Base-by-base conservation (phyloP, 2,797 vertebrate genomes). In the Galaxias olidus region DNA sequence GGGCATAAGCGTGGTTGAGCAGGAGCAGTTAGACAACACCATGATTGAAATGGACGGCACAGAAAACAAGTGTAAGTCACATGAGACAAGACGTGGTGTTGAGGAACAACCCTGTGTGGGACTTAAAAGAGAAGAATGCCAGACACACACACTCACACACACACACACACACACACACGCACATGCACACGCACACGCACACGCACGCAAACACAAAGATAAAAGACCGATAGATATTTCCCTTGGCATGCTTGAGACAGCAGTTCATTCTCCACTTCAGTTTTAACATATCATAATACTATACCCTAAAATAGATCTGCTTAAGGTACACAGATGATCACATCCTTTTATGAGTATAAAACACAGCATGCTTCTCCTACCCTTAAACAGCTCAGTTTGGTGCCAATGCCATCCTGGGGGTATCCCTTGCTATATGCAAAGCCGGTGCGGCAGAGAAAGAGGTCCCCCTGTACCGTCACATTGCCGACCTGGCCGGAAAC, bases 41-140 rank as follows among this genome's bases (percentile, higher is more conserved):
- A 97, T 98, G 97, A 91, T 98, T 1, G 93, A 96, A 69, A 95
- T 98, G 96, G 97, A 98, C 1, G 96, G 96, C 46, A 93, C 96
- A 0, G 96, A 98, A 68, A 98, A 98, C 72, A 98, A 98, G 85
- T 97, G 97, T 98, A 88, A 96, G 94, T 87, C 8, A 45, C 45
- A 20, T 4, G 3, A 52, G n/a, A 52, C 8, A 9, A 52, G 10
- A 52, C 3, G 15, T 10, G 30, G 30, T 30, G 30, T 30, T 30
- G 2, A 6, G 2, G 30, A 30, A 30, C 6, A 30, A 30, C 30
- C 30, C 30, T 30, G 30, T 30, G 6, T 30, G 30, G 30, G 30
- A 30, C 30, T 30, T 30, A 30, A 30, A 30, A 30, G 6, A 3
- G 6, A 30, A 2, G 3, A 30, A 30, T 30, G 30, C 6, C 49